Conservation (phyloP, 1,140 invertebrate species). For the Lethocerus indicus region DNA sequence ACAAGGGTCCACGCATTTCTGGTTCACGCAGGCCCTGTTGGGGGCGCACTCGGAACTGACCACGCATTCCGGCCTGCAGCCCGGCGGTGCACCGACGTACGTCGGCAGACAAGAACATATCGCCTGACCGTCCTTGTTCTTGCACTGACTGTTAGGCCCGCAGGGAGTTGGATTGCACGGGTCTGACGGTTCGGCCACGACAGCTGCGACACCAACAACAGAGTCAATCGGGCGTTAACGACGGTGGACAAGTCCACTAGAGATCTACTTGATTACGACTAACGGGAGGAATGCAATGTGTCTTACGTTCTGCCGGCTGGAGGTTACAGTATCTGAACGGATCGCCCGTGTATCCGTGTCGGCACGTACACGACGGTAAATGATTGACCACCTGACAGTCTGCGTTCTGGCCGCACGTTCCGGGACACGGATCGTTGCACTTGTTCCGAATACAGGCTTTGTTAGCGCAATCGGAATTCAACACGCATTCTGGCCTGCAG, state of each 20-base stretch:
- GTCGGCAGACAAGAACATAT: slow-evolving; percentile 37
- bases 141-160: slow-evolving; percentile 48
- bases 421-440: slow-evolving; percentile 54
- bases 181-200: slow-evolving; percentile 20
- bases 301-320: background rate
- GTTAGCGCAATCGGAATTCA: slow-evolving; percentile 52
- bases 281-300: no score
- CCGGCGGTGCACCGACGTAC: slow-evolving; percentile 33
- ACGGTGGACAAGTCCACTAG: no score
- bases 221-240: no score
- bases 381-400: slow-evolving; percentile 56
- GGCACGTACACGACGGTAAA: slow-evolving; percentile 48
- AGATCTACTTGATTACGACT: no score
- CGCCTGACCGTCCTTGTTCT: slow-evolving; percentile 28
- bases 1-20: slow-evolving; percentile 40
- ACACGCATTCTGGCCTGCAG: slow-evolving; percentile 53
- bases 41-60: slow-evolving; percentile 37
- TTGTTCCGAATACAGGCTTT: slow-evolving; percentile 48
- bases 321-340: slow-evolving; percentile 29
- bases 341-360: slow-evolving; percentile 49
- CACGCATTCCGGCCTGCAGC: slow-evolving; percentile 34
- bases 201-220: slow-evolving; percentile 9
- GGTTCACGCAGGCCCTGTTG: slow-evolving; percentile 34
- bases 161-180: slow-evolving; percentile 51
- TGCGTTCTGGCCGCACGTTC: slow-evolving; percentile 52